These are phyloP conservation scores for Heliopora coerulea DNA, from an alignment of 92 coral and sea anemone genomes.

Conservation along the genomic window DNA sequence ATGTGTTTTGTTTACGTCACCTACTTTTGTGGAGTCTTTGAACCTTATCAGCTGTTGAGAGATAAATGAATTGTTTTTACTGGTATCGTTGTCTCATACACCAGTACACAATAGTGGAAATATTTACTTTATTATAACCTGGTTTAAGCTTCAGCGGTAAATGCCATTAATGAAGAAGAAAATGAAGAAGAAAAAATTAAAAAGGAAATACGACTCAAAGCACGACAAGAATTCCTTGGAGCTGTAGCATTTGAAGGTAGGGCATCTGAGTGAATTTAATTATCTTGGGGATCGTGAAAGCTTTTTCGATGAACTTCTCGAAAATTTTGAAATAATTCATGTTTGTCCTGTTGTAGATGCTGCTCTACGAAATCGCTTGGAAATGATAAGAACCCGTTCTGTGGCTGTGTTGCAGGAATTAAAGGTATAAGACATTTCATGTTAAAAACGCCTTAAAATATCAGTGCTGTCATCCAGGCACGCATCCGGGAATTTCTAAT, in stretches of 20 bases:
- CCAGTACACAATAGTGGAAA: neutral
- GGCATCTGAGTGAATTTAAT: neutral
- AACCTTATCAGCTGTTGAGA: too few species aligned
- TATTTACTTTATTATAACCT: neutral
- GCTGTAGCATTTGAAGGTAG: constrained; percentile 88
- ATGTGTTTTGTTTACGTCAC: too few species aligned
- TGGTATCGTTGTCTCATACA: too few species aligned
- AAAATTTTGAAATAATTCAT: too few species aligned
- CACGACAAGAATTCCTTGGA: constrained; percentile 87
- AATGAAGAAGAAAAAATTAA: constrained; percentile 86
- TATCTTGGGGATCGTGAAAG: too few species aligned
- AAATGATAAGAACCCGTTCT: constrained; percentile 81
- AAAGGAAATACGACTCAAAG: constrained; percentile 62
- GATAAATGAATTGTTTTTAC: too few species aligned
- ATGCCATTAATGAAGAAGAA: constrained; percentile 71
- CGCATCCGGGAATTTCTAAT: too few species aligned
- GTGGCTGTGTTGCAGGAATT: constrained; percentile 85
- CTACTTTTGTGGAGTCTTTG: too few species aligned
- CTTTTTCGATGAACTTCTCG: neutral
- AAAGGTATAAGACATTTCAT: too few species aligned
- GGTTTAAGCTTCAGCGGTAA: neutral
- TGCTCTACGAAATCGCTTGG: constrained; percentile 80
- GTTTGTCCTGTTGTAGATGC: constrained; percentile 56
- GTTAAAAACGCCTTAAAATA: too few species aligned
- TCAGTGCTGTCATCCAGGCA: too few species aligned